Evolutionary conservation across 1,140 invertebrate species (phyloP).

Genomic region (Oryctes rhinoceros): DNA sequence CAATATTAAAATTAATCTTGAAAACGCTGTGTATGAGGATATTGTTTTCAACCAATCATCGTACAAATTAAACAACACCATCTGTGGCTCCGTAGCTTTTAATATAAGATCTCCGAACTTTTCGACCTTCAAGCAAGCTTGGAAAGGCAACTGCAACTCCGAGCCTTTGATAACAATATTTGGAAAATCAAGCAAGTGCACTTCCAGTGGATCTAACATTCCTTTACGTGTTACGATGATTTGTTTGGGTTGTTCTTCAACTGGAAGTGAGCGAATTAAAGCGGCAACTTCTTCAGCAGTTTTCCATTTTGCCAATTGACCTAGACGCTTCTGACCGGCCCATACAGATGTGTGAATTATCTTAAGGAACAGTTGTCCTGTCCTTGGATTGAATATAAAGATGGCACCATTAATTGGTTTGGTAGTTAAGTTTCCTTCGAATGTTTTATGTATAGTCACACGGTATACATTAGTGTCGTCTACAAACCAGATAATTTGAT

Average conservation of each 20-base stretch:
- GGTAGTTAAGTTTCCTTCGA: conserved; percentile 99
- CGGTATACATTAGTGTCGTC: conserved; percentile 99
- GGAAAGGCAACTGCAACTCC: conserved; percentile 98
- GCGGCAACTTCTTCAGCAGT: conserved; percentile 99
- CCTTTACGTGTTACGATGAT: conserved; percentile 99
- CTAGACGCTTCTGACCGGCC: conserved; percentile 96
- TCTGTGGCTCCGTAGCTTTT: conserved; percentile 99
- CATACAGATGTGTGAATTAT: conserved; percentile 99
- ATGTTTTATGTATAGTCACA: conserved; percentile 99
- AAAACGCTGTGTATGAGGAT: conserved; percentile 97
- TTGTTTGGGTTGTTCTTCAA: conserved; percentile 99
- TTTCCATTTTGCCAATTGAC: conserved; percentile 98
- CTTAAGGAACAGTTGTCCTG: conserved; percentile 99
- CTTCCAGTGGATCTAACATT: conserved; percentile 99
- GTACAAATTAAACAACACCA: conserved; percentile 99
- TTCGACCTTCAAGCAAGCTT: conserved; percentile 98
- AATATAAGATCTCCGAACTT: conserved; percentile 99
- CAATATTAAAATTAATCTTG: conserved; percentile 94
- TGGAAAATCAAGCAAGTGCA: conserved; percentile 98
- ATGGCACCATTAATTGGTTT: conserved; percentile 99
- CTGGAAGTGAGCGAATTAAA: conserved; percentile 96
- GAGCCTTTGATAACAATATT: conserved; percentile 99
- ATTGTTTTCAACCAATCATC: conserved; percentile 99
- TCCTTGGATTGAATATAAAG: conserved; percentile 99
- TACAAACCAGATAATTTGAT: conserved; percentile 99